Base-by-base conservation (phyloP, 1,140 invertebrate genomes). In the Rhyzopertha dominica region DNA sequence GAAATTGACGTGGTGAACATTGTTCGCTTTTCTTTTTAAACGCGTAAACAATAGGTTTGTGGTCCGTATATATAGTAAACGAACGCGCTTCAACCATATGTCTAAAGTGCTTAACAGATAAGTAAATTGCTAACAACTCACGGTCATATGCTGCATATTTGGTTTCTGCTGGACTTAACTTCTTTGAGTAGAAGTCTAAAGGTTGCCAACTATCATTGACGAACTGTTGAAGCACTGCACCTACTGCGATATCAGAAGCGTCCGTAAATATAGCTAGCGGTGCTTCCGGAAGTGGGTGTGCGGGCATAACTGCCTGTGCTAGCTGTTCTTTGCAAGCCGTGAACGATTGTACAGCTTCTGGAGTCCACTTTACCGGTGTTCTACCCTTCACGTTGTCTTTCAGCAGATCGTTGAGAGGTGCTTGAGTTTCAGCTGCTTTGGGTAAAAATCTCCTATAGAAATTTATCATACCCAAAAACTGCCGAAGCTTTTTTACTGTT, bases 71-170 rank as follows among this genome's bases (percentile, higher is more conserved):
- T 14, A 61, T 43, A 5, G 9, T 14, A 22, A 54, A 54, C 12
- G n/a, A 7, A 20, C 49, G 25, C 10, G 48, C 58, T 54, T 63
- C 57, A 9, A 66, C 2, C 18, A 56, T 13, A 20, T 53, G 44
- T 10, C 17, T 13, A 39, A 64, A 64, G 38, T 60, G 30, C 16
- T 39, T 23, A 13, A 68, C 34, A 0, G 56, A 43, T 19, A 43
- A 24, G 44, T 70, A 73, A 18, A 71, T 63, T 0, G 66, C 71
- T 0, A 73, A 34, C 1, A 74, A 47, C 49, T 75, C 68, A 7
- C 66, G 40, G 41, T 71, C 67, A 51, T 67, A 74, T 2, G 65
- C 53, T 7, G 49, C 58, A 28, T 71, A 69, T 14, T 62, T 58
- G 17, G 40, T 22, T 50, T 73, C 54, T 1, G 55, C 23, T 12